A percentile compares a stretch with the other conserved stretches of the same genome.
Conservation (phyloP, 2,888 invertebrate genomes). For the Harpalus rufipes region DNA sequence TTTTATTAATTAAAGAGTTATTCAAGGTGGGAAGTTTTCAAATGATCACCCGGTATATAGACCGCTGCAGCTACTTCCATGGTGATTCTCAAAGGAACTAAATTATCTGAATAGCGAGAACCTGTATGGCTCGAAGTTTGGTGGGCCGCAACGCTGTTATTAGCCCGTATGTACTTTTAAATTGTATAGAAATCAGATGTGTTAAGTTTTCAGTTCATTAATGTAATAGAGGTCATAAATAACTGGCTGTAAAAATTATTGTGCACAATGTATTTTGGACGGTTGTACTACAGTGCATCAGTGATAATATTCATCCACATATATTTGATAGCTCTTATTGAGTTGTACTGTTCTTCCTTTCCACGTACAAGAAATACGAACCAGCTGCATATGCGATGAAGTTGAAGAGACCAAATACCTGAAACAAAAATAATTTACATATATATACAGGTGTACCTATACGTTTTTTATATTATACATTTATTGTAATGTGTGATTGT, state of each 20-base stretch:
- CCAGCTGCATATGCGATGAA: conserved; percentile 88
- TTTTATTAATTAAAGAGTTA: no score
- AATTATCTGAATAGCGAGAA: no score
- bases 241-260: conserved; percentile 22
- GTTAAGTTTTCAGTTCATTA: no score
- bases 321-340: conserved; percentile 55
- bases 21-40: no score
- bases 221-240: conserved; percentile 37
- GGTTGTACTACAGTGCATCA: conserved; percentile 64
- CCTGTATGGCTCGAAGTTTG: no score
- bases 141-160: no score
- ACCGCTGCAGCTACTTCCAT: no score
- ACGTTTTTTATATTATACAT: conserved; percentile 41
- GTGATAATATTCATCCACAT: conserved; percentile 48
- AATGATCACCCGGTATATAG: no score
- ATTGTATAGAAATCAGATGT: no score
- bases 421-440: conserved; percentile 72
- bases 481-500: no score
- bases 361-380: conserved; percentile 86
- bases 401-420: conserved; percentile 91
- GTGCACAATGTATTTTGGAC: conserved; percentile 64
- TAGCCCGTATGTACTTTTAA: no score
- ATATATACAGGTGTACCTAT: not conserved
- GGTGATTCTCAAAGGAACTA: no score
- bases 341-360: conserved; percentile 82